These are phyloP conservation scores for Manacus vitellinus DNA, from an alignment of 2,113 vertebrate species.

Conservation along the genomic window DNA sequence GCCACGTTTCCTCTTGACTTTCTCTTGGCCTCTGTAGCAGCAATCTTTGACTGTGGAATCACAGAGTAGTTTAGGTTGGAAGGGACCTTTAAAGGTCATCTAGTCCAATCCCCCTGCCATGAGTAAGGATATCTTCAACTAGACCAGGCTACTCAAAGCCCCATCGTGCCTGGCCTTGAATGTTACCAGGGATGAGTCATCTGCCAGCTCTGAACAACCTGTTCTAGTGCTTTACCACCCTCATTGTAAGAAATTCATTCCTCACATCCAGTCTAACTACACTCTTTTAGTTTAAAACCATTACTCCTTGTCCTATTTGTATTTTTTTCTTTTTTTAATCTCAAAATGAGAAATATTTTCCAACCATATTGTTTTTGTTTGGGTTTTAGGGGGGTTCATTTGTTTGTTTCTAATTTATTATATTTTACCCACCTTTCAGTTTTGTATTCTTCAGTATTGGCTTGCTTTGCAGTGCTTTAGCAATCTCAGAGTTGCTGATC, in stretches of 20 bases:
- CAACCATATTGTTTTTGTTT: neutral
- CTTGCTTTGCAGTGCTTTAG: neutral
- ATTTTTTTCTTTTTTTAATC: neutral
- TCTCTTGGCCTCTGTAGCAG: neutral
- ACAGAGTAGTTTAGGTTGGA: neutral
- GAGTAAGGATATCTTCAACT: neutral
- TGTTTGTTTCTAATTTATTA: neutral
- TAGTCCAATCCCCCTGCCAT: neutral
- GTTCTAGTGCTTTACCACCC: neutral
- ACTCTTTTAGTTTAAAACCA: neutral
- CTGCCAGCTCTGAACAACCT: neutral
- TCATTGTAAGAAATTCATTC: neutral
- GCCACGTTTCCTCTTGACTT: neutral
- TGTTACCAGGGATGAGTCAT: neutral
- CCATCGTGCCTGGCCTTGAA: fast-evolving
- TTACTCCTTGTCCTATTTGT: neutral
- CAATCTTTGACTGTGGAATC: fast-evolving
- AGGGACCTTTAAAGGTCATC: neutral
- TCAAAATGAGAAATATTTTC: neutral
- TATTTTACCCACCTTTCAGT: neutral
- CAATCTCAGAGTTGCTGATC: neutral
- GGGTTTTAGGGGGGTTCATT: neutral
- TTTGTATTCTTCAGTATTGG: neutral
- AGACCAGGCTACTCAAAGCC: neutral
- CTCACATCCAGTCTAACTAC: neutral